Evolutionary conservation across 2,888 invertebrate species (phyloP).

Genomic region (Parasteatoda lunata): DNA sequence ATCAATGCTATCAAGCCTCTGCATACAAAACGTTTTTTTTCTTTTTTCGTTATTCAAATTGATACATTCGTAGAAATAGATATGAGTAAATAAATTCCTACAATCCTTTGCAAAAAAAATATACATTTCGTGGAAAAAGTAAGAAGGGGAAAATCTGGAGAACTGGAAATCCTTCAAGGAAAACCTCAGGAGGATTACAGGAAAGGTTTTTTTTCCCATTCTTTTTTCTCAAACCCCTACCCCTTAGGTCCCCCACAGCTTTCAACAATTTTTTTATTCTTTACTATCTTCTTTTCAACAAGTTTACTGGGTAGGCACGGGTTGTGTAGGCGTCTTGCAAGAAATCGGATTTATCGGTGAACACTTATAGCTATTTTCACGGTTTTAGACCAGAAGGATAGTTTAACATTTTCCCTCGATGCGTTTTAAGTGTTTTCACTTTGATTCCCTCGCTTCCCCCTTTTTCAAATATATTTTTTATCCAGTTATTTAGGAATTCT

Average conservation of each 20-base stretch:
- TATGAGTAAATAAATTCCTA: slow-evolving; percentile 53
- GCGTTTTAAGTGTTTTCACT: slow-evolving; percentile 52
- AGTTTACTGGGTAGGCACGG: slow-evolving; percentile 10
- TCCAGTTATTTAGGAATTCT: neutral
- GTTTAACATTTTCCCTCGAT: slow-evolving; percentile 49
- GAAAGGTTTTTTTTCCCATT: slow-evolving; percentile 29
- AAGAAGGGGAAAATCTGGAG: slow-evolving; percentile 1
- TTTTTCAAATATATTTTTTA: neutral
- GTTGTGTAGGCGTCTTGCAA: slow-evolving; percentile 24
- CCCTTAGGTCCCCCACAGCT: slow-evolving; percentile 13
- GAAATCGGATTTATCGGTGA: slow-evolving; percentile 56
- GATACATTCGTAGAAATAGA: slow-evolving; percentile 51
- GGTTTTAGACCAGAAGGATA: slow-evolving; percentile 40
- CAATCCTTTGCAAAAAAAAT: slow-evolving; percentile 16
- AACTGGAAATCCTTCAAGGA: slow-evolving; percentile 21
- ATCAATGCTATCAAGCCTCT: neutral
- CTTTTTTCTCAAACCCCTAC: neutral
- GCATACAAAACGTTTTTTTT: neutral
- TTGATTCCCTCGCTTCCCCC: neutral
- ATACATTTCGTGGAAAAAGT: neutral
- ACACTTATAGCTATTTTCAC: slow-evolving; percentile 48
- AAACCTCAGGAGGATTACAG: slow-evolving; percentile 30
- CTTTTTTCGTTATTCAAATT: slow-evolving; percentile 28
- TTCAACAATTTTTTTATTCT: slow-evolving; percentile 21
- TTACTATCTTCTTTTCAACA: slow-evolving; percentile 26